phyloP scores from a whole-genome alignment of 1,140 invertebrate species.

The Brachionus rubens region DNA sequence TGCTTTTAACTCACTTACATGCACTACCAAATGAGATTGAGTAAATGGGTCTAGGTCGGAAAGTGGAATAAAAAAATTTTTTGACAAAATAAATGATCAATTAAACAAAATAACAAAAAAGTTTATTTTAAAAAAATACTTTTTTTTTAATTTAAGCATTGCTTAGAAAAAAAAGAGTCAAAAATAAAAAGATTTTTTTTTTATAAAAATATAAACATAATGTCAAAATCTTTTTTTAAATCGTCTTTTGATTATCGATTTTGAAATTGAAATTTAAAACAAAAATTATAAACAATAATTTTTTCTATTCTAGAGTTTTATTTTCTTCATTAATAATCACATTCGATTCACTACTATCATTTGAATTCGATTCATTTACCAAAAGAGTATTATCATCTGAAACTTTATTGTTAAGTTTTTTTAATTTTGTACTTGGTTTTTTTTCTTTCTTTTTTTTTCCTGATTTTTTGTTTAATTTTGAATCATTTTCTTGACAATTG shows the following conservation, averaged over 20 bases:
- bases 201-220: conserved; percentile 42
- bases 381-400: conserved; percentile 3
- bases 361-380: conserved; percentile 15
- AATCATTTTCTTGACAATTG: background rate
- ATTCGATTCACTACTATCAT: conserved; percentile 23
- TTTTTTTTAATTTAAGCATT: too few species aligned
- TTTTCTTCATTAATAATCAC: background rate
- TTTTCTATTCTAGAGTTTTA: background rate
- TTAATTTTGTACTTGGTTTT: background rate
- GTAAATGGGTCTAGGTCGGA: too few species aligned
- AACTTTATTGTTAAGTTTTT: background rate
- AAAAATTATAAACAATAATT: background rate
- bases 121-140: too few species aligned
- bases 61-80: too few species aligned
- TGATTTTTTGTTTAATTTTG: background rate
- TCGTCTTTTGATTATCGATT: conserved; percentile 7
- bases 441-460: conserved; percentile 15
- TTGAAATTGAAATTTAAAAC: background rate
- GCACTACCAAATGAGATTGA: too few species aligned
- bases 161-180: background rate
- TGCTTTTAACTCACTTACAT: too few species aligned
- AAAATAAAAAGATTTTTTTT: too few species aligned
- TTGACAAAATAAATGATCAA: too few species aligned
- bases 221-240: background rate
- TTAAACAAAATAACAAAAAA: too few species aligned